phyloP scores from a whole-genome alignment of 1,140 invertebrate genomes.

The Panonychus citri region DNA sequence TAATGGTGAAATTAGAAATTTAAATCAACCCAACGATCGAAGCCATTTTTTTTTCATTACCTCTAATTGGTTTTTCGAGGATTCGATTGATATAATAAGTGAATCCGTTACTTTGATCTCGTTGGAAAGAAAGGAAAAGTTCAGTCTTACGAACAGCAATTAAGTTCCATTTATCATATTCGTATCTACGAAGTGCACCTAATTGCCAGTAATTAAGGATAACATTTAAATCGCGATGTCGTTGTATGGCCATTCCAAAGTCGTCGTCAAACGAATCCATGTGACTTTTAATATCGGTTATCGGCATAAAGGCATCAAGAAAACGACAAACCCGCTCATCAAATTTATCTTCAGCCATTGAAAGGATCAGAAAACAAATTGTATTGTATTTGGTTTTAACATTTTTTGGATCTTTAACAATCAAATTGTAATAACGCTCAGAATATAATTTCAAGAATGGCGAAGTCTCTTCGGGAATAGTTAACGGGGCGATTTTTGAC shows the following conservation, averaged over 20 bases:
- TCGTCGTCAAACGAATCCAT: neutral
- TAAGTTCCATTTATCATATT: neutral
- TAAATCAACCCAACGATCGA: too few species aligned
- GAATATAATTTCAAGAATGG: neutral
- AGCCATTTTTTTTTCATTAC: too few species aligned
- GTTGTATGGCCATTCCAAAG: neutral
- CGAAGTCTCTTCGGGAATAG: too few species aligned
- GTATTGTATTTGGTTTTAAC: neutral
- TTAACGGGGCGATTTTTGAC: too few species aligned
- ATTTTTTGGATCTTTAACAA: neutral
- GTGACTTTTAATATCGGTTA: neutral
- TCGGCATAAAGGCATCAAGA: neutral
- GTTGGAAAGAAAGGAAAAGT: neutral
- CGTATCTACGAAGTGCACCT: neutral
- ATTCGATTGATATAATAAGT: neutral
- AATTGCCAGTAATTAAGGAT: neutral
- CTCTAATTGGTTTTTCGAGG: neutral
- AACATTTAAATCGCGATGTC: neutral
- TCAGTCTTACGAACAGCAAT: neutral
- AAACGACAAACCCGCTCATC: neutral
- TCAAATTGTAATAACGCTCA: too few species aligned
- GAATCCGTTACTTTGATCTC: neutral
- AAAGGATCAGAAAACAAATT: neutral
- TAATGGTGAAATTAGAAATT: neutral
- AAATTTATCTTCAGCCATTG: neutral